Conservation (phyloP, 1,140 invertebrate genomes). For the Saccostrea cuccullata region DNA sequence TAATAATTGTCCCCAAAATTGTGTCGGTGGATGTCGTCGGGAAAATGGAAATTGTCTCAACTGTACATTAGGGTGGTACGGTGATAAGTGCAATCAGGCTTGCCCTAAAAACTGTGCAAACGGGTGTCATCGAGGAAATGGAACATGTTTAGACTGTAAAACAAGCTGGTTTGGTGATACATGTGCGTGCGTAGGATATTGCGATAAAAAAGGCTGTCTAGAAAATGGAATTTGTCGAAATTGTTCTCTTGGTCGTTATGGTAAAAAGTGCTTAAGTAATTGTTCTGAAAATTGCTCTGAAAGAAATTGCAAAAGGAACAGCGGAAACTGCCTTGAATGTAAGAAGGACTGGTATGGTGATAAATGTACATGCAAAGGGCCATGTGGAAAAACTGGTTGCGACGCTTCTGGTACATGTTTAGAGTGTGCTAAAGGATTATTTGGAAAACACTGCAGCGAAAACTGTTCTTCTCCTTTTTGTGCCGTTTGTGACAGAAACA, state of each 20-base stretch:
- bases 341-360: constrained; percentile 24
- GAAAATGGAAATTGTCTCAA: background rate
- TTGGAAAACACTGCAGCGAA: background rate
- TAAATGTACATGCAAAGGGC: constrained; percentile 30
- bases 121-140: constrained; percentile 8
- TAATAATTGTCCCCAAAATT: constrained; percentile 30
- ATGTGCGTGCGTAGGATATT: constrained; percentile 42
- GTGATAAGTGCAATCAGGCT: background rate
- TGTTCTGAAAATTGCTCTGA: constrained; percentile 39
- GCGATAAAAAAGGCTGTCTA: constrained; percentile 8
- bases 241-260: constrained; percentile 35
- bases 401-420: constrained; percentile 41
- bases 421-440: constrained; percentile 28
- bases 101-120: constrained; percentile 12
- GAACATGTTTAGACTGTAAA: constrained; percentile 27
- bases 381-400: constrained; percentile 26
- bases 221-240: constrained; percentile 34
- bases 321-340: background rate
- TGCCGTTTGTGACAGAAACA: background rate
- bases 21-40: background rate
- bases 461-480: constrained; percentile 33
- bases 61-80: background rate
- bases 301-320: background rate
- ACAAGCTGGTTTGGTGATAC: constrained; percentile 37
- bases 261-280: constrained; percentile 30